These are phyloP conservation scores for Channa striata DNA, from an alignment of 2,797 vertebrate species.

Conservation along the genomic window DNA sequence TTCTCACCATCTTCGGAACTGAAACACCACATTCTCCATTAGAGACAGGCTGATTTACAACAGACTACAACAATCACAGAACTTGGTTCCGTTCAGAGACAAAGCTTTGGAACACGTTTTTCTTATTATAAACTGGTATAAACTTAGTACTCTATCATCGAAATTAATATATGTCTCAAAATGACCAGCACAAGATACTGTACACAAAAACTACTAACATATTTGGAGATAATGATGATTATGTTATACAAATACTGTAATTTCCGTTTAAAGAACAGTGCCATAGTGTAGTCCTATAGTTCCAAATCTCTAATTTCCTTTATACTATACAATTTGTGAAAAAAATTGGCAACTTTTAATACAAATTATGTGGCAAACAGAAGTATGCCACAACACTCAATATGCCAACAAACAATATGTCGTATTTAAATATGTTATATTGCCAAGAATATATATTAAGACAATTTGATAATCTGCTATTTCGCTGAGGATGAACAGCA, in stretches of 20 bases:
- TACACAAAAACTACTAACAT: not conserved
- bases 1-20: slow-evolving; percentile 97
- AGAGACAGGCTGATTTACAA: not conserved
- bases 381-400: no score
- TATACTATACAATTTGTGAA: not conserved
- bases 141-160: slow-evolving; percentile 75
- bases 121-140: slow-evolving; percentile 52
- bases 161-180: slow-evolving; percentile 55
- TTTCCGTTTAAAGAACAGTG: no score
- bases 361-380: not conserved
- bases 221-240: not conserved
- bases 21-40: slow-evolving; percentile 41
- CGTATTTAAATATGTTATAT: not conserved
- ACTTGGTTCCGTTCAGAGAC: slow-evolving; percentile 60
- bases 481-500: slow-evolving; percentile 8
- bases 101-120: slow-evolving; percentile 71
- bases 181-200: slow-evolving; percentile 73
- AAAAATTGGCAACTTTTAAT: not conserved
- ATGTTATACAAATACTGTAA: not conserved
- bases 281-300: no score
- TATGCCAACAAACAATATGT: no score
- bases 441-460: not conserved
- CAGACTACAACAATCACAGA: slow-evolving; percentile 52
- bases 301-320: not conserved
- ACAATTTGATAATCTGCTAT: slow-evolving; percentile 9